phyloP scores from a whole-genome alignment of 1,140 invertebrate species.

The Schmidtea mediterranea region DNA sequence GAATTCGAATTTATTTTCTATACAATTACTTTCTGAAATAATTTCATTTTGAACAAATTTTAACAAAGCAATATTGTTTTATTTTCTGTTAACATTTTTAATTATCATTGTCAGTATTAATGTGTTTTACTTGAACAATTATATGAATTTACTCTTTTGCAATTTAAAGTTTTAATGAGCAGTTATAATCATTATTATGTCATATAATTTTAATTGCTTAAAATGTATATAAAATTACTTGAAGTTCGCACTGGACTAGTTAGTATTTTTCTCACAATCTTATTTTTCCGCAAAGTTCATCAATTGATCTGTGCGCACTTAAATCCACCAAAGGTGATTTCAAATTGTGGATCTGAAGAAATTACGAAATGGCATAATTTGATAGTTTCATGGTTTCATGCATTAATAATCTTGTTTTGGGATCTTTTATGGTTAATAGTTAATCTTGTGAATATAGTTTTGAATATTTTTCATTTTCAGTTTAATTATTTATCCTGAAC shows the following conservation, averaged over 20 bases:
- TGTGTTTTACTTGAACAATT: too few relatives aligned
- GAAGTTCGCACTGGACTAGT: not conserved
- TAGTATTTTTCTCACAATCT: constrained; percentile 6
- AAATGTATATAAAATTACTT: too few relatives aligned
- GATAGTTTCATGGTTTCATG: constrained; percentile 17
- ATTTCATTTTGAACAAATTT: too few relatives aligned
- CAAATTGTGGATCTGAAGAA: constrained; percentile 9
- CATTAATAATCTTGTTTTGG: constrained; percentile 13
- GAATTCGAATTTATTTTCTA: too few relatives aligned
- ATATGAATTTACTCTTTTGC: too few relatives aligned
- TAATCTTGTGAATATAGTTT: not conserved
- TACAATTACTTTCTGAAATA: too few relatives aligned
- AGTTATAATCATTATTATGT: too few relatives aligned
- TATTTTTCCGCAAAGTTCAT: constrained; percentile 12
- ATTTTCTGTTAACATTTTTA: too few relatives aligned
- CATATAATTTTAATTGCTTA: too few relatives aligned
- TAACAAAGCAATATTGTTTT: too few relatives aligned
- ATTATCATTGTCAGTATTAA: too few relatives aligned
- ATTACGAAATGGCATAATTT: constrained; percentile 16
- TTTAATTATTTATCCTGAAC: constrained; percentile 8
- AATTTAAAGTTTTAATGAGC: too few relatives aligned
- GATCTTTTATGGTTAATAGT: constrained; percentile 13
- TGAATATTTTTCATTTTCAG: constrained; percentile 6
- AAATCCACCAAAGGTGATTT: constrained; percentile 9
- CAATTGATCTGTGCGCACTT: constrained; percentile 9